Conservation (phyloP, 1,140 invertebrate species). For the Fopius arisanus region DNA sequence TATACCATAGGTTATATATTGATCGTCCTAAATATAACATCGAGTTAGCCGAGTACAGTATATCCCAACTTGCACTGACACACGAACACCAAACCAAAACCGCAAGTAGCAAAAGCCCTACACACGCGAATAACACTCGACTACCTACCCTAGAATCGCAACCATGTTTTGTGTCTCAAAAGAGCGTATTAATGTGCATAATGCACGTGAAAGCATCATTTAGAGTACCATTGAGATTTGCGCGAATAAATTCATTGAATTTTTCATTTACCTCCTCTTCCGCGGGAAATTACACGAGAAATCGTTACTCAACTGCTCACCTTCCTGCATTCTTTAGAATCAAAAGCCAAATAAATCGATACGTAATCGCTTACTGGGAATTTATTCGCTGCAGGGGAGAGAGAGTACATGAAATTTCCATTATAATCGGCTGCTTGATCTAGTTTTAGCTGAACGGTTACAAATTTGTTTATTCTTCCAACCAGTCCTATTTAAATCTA, state of each 20-base stretch:
- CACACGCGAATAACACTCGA: background rate
- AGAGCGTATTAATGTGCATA: background rate
- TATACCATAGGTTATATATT: conserved; percentile 45
- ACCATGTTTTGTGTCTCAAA: background rate
- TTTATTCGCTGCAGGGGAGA: background rate
- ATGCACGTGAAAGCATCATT: background rate
- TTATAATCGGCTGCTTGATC: too few species aligned
- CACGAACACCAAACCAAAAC: background rate
- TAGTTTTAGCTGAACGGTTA: too few species aligned
- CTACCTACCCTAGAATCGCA: background rate
- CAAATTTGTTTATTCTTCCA: too few species aligned
- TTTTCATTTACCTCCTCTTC: background rate
- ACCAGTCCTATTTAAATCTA: too few species aligned
- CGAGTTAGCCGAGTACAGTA: background rate
- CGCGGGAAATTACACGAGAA: background rate
- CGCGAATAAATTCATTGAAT: background rate
- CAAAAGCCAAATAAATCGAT: background rate
- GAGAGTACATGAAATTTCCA: too few species aligned
- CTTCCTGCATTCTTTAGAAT: background rate
- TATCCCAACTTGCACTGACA: background rate
- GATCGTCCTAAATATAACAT: conserved; percentile 57
- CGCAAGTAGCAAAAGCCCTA: background rate
- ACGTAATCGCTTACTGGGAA: background rate
- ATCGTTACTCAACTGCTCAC: background rate
- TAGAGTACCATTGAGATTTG: background rate